Base-by-base conservation (phyloP, 2,113 vertebrate species). In the Tympanuchus pallidicinctus region DNA sequence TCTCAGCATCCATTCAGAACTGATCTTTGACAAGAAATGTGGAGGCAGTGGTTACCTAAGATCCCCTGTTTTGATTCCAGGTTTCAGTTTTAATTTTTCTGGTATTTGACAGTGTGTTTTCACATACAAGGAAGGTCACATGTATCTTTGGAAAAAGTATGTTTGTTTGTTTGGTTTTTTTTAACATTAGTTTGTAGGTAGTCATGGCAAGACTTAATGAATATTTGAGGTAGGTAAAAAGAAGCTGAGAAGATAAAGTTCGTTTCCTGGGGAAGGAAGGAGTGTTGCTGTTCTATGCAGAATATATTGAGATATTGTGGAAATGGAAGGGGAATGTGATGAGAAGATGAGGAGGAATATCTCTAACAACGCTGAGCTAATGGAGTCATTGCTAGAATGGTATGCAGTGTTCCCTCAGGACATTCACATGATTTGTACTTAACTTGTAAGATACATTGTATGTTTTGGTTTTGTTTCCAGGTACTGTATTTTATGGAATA, bases 91-190 rank as follows among this genome's bases (percentile, higher is more conserved):
- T 3, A 56, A 22, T 6, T 82, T 75, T 81, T 56, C 7, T 56
- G 3, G 4, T 75, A 71, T 61, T 81, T 47, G 21, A 6, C 38
- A 72, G 45, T 38, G 3, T 38, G 9, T 52, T 92, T 86, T 21
- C 57, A n/a, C 3, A 3, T n/a, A 6, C 60, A 43, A 52, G 84
- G 25, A 36, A 57, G 36, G 36, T 40, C 36, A 47, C 38, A 6
- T 0, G 2, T 28, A 1, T 18, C 1, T 79, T 34, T 64, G 10
- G n/a, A 7, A 38, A 47, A 63, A 67, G 5, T 16, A 7, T 13
- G 42, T 10, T 10, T 32, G 42, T 64, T 38, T 8, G 34, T 34
- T 34, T 34, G 34, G 34, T 10, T n/a, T 47, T 24, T 45, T 42
- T 54, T 54, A 54, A 54, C 28, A 28, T 10, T 2, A 17, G 38